Base-by-base conservation (phyloP, 2,888 invertebrate species). In the Stomorhina lunata region DNA sequence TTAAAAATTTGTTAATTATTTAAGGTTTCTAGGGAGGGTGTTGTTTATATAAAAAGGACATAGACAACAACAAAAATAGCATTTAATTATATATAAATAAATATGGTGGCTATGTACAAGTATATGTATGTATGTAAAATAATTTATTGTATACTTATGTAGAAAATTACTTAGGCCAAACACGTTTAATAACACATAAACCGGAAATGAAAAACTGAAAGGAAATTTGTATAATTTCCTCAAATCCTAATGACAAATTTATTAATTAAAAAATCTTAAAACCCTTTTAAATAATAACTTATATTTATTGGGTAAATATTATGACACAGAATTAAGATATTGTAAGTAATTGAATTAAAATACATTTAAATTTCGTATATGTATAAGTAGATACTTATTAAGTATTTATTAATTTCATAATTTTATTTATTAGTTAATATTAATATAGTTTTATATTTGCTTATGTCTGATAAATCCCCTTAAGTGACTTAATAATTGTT, bases 1-100 rank as follows among this genome's bases (percentile, higher is more conserved):
- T 61, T 77, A 53, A 50, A 61, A 68, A 50, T 61, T n/a, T 61
- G 40, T 68, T 69, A 77, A 77, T 69, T 32, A 66, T 72, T 79
- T 22, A 66, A 50, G 10, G 22, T 48, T 22, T 34, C 6, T 6
- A 29, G 29, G 15, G 9, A 53, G n/a, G 25, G 37, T 68, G 22
- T 61, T 61, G 65, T 20, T 22, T n/a, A 34, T 4, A 53, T n/a
- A 27, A 40, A 66, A 12, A 57, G 25, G 10, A 34, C 27, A 37
- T n/a, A 25, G 25, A 22, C 12, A 53, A 20, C 25, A 15, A 25
- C 27, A 15, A 43, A 57, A n/a, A n/a, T n/a, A n/a, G n/a, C n/a
- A n/a, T n/a, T n/a, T n/a, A n/a, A n/a, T n/a, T n/a, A n/a, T n/a
- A n/a, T n/a, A n/a, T n/a, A n/a, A n/a, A n/a, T n/a, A n/a, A n/a